These are phyloP conservation scores for Hybognathus amarus DNA, from an alignment of 2,797 vertebrate genomes.

Conservation along the genomic window DNA sequence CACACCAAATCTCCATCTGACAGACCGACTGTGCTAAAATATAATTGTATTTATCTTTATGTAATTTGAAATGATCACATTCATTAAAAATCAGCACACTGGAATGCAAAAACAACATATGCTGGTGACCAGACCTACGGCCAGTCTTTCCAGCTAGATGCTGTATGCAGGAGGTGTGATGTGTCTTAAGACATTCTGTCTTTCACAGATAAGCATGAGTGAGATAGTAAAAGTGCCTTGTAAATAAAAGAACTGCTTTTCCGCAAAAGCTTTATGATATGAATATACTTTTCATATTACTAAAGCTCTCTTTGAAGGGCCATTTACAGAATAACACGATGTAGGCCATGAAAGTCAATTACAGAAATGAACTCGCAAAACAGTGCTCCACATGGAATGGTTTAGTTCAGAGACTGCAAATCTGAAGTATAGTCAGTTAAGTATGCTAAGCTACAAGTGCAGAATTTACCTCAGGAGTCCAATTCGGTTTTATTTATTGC, in stretches of 20 bases:
- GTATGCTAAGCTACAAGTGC: background rate
- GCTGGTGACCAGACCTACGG: background rate
- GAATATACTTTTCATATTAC: background rate
- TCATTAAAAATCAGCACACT: slow-evolving; percentile 16
- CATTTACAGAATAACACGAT: background rate
- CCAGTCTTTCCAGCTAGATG: background rate
- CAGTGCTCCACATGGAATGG: background rate
- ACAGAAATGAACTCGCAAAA: background rate
- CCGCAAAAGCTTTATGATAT: background rate
- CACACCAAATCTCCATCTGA: slow-evolving; percentile 29
- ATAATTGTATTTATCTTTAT: background rate
- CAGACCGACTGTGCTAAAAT: slow-evolving; percentile 31
- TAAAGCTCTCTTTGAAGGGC: background rate
- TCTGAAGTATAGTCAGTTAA: background rate
- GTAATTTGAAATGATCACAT: background rate
- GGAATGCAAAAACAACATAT: background rate
- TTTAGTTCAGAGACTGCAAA: slow-evolving; percentile 11
- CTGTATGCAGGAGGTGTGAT: background rate
- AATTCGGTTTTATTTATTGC: slow-evolving; percentile 37
- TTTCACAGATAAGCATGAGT: background rate
- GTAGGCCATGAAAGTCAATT: background rate
- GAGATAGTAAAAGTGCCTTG: background rate
- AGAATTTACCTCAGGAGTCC: slow-evolving; percentile 13
- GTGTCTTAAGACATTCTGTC: background rate
- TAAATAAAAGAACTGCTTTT: background rate